Evolutionary conservation across 2,113 vertebrate species (phyloP), one percentile per base, ranked within the genome.

Genomic region (Choloepus hoffmanni): DNA sequence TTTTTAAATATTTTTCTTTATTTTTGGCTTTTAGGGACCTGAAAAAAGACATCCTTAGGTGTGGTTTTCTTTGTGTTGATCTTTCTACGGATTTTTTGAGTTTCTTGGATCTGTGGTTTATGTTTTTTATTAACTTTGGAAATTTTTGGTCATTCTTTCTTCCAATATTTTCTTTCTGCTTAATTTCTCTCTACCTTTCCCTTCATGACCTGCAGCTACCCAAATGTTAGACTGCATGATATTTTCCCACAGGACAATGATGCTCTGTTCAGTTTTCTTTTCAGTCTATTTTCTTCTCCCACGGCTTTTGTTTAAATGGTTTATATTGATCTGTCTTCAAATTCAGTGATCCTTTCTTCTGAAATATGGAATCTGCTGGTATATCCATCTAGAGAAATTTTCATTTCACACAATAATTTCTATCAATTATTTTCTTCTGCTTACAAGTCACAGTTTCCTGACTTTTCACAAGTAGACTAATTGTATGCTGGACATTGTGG

Each of bases 51-150:
- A 5, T 36, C 9, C 50, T 36, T 33, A 73, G 36, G 13, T 45
- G 33, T 90, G 18, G 62, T 87, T 90, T 90, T 94, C 63, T 83
- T 62, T 84, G 5, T 50, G 62, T 94, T 88, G 43, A 62, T 74
- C 28, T 67, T 89, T 24, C 62, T 93, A 82, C 15, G n/a, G 23
- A 91, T 72, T 90, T 62, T 26, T n/a, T 96, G n/a, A 15, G 26
- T 74, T 86, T 93, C 53, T 68, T 91, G 14, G 45, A 91, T 21
- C 33, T 86, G 4, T 40, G 68, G 45, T 7, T 84, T 90, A 16
- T 6, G 16, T 43, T 93, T 95, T 85, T 82, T 33, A 93, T 77
- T 14, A 93, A 73, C 79, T 81, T 12, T 76, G 24, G 58, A 79
- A 85, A 36, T 28, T 43, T 36, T 5, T 21, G 14, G 40, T 86